phyloP scores from a whole-genome alignment of 2,113 vertebrate genomes.

The Dicrurus megarhynchus region DNA sequence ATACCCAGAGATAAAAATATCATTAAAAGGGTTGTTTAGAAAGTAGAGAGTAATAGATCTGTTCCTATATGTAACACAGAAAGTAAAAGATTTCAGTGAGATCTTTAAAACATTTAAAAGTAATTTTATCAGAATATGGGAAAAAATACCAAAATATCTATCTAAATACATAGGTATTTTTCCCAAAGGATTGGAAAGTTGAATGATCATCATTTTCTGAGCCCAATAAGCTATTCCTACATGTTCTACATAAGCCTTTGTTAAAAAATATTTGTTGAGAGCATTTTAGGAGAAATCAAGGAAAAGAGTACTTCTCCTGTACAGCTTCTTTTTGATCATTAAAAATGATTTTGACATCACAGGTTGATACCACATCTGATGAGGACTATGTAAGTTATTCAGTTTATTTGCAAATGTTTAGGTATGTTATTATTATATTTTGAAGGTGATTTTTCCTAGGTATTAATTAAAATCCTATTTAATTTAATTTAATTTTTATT shows the following conservation, averaged over 20 bases:
- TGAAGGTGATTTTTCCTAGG: background rate
- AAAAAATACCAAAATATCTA: background rate
- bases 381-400: background rate
- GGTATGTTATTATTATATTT: background rate
- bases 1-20: background rate
- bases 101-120: background rate
- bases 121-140: background rate
- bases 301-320: background rate
- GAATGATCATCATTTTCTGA: background rate
- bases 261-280: background rate
- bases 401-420: background rate
- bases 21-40: background rate
- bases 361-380: background rate
- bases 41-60: background rate
- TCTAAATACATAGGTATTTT: background rate
- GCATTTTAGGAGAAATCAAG: background rate
- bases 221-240: background rate
- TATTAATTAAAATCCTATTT: background rate
- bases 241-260: background rate
- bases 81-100: background rate
- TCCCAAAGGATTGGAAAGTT: background rate
- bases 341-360: background rate
- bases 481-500: background rate
- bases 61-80: background rate
- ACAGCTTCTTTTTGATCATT: background rate